Evolutionary conservation across 1,140 invertebrate genomes (phyloP).

Genomic region (Pinna nobilis): DNA sequence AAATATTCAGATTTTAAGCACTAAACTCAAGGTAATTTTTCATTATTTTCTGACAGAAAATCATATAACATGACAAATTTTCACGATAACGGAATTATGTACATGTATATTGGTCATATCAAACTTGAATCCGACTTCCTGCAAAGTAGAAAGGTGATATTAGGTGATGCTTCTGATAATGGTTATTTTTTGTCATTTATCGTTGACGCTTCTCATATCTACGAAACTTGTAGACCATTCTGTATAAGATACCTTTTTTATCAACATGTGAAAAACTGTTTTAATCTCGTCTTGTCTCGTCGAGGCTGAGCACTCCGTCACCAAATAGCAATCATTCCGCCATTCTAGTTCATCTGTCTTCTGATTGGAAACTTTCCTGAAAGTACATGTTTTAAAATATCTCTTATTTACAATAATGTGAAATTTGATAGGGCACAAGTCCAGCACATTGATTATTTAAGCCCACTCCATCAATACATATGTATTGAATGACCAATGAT

Average conservation of each 20-base stretch:
- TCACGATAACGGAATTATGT: no score
- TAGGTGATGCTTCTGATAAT: background rate
- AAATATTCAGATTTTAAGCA: no score
- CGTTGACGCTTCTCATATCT: background rate
- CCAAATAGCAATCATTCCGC: conserved; percentile 33
- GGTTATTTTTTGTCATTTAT: conserved; percentile 18
- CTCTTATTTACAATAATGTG: background rate
- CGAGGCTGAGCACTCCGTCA: conserved; percentile 47
- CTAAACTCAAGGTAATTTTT: no score
- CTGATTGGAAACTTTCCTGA: conserved; percentile 35
- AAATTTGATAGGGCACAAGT: background rate
- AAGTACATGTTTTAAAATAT: background rate
- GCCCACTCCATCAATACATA: no score
- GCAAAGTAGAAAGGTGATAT: background rate
- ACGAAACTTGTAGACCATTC: background rate
- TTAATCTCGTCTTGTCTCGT: conserved; percentile 32
- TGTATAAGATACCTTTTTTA: conserved; percentile 37
- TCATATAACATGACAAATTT: no score
- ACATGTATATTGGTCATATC: no score
- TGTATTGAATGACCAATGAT: no score
- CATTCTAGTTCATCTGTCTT: conserved; percentile 38
- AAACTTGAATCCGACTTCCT: background rate
- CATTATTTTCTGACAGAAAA: no score
- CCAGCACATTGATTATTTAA: no score
- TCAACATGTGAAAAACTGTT: conserved; percentile 37